Evolutionary conservation across 1,140 invertebrate species (phyloP), one percentile per base, ranked within the genome.

Genomic region (Bicyclus anynana): DNA sequence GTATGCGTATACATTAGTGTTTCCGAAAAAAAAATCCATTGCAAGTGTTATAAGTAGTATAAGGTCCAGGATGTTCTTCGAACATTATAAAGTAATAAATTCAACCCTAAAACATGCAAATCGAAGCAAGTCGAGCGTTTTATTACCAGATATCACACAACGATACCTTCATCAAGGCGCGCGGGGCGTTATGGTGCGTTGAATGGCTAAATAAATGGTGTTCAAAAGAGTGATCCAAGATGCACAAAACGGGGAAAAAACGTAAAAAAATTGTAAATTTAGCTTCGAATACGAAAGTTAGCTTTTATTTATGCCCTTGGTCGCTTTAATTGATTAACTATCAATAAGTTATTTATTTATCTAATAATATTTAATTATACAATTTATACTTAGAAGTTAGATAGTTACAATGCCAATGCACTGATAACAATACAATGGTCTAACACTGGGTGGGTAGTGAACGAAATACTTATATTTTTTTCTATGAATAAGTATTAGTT

Each of bases 211-310:
- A 83, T 83, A 78, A 83, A 84, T 84, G 77, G 73, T 69, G 62
- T 81, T 83, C 71, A 77, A 80, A 86, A 79, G 78, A 80, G 80
- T 85, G 78, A 85, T 82, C 67, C 74, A 76, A 84, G 80, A 78
- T 81, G 79, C 77, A 79, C 69, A 80, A 80, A 80, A 80, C 69
- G 67, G 69, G 75, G 66, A 59, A 63, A 71, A 80, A 81, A 80
- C 77, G 78, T 49, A 70, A 75, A 69, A 67, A 84, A 84, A 82
- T 87, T 78, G 84, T 84, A 84, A 83, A 84, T 82, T 77, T 72
- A 72, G 72, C 64, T 50, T 66, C 67, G 58, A 65, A 73, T 60
- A 67, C 78, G 73, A 80, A 81, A 84, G 73, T 83, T 67, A 75
- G 74, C 70, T 50, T 81, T 82, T 84, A 87, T 87, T 86, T 86